A percentile compares a stretch with the other conserved stretches of the same genome.
Conservation (phyloP, 1,140 invertebrate species). For the Tetramorium simillimum region DNA sequence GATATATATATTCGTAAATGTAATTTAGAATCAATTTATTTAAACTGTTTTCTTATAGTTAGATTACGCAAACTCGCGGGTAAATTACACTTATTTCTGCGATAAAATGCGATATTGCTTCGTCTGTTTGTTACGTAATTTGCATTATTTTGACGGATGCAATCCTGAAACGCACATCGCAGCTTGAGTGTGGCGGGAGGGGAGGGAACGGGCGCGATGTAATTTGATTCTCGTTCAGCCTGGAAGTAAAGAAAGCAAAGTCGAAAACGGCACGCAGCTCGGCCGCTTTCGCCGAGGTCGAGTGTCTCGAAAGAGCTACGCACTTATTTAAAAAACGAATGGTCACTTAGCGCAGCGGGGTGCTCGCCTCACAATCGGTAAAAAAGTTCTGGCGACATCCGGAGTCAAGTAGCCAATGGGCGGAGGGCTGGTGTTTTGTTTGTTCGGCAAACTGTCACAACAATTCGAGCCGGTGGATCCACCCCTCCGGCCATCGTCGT, state of each 20-base stretch:
- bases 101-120: conserved; percentile 8
- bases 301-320: conserved; percentile 58
- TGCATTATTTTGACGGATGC: conserved; percentile 1
- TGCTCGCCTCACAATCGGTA: conserved; percentile 47
- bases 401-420: conserved; percentile 22
- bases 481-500: conserved; percentile 13
- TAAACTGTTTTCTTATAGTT: background rate
- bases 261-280: conserved; percentile 19
- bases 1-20: background rate
- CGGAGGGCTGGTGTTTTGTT: conserved; percentile 74
- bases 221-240: conserved; percentile 30
- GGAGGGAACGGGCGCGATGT: conserved; percentile 25
- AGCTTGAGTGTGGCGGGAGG: background rate
- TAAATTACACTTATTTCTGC: background rate
- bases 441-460: conserved; percentile 81
- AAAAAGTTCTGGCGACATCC: conserved; percentile 61
- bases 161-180: conserved; percentile 8
- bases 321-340: conserved; percentile 74
- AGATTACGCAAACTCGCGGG: background rate
- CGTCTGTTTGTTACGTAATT: background rate
- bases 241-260: background rate
- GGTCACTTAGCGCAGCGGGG: conserved; percentile 77
- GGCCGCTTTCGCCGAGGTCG: conserved; percentile 22
- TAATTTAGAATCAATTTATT: background rate
- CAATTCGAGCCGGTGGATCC: conserved; percentile 72